These are phyloP conservation scores for Agonopterix subpropinquella DNA, from an alignment of 2,888 invertebrate species.

Conservation along the genomic window DNA sequence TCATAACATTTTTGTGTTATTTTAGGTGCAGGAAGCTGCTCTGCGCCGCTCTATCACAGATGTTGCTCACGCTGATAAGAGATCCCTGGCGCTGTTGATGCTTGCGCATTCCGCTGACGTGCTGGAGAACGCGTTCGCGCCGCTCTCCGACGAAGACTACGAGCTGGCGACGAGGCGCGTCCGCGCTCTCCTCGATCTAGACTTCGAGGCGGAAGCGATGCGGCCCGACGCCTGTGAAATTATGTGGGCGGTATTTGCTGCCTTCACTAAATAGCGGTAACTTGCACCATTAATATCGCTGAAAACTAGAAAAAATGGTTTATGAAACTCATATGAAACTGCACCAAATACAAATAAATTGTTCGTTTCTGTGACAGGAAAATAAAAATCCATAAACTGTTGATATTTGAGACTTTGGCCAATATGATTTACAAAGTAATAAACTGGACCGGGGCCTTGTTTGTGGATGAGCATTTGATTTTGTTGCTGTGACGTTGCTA, in stretches of 20 bases:
- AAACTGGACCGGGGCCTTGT: too few relatives aligned
- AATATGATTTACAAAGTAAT: too few relatives aligned
- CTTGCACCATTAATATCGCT: constrained; percentile 22
- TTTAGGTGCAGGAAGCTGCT: constrained; percentile 96
- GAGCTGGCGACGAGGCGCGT: constrained; percentile 99
- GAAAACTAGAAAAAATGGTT: constrained; percentile 16
- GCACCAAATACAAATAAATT: not conserved
- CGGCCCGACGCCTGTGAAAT: constrained; percentile 94
- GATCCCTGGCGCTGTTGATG: constrained; percentile 94
- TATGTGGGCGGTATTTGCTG: constrained; percentile 99
- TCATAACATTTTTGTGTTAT: not conserved
- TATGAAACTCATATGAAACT: not conserved
- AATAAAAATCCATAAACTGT: too few relatives aligned
- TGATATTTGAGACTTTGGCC: too few relatives aligned
- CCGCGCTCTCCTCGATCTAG: constrained; percentile 95
- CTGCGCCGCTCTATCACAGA: constrained; percentile 97
- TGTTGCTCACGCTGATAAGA: constrained; percentile 97
- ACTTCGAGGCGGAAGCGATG: constrained; percentile 96
- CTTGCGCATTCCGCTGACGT: constrained; percentile 99
- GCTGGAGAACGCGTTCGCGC: constrained; percentile 99
- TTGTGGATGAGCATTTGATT: too few relatives aligned
- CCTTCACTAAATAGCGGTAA: constrained; percentile 93
- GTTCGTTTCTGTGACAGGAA: not conserved
- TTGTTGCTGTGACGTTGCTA: too few relatives aligned
- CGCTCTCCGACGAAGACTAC: constrained; percentile 97